These are phyloP conservation scores for Pygoscelis antarcticus DNA, from an alignment of 2,113 vertebrate genomes.

Conservation along the genomic window DNA sequence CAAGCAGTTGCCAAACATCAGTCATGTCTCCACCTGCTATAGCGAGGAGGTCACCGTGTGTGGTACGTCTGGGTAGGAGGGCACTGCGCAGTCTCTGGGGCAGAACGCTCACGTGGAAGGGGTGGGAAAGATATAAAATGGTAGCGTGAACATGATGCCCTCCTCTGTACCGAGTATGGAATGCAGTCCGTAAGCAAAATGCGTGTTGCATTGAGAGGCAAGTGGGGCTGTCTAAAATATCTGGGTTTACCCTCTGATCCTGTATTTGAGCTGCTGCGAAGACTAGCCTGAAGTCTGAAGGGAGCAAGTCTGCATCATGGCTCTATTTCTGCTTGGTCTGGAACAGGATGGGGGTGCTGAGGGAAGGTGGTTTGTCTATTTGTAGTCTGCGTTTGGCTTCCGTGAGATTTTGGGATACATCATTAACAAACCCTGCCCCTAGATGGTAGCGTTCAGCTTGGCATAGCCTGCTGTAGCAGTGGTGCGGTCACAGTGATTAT, in stretches of 20 bases:
- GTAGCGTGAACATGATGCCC: fast-evolving
- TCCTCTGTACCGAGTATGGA: not conserved
- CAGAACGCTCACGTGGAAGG: fast-evolving
- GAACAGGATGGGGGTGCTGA: not conserved
- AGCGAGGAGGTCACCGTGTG: constrained; percentile 91
- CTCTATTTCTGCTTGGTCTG: not conserved
- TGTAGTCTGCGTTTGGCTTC: not conserved
- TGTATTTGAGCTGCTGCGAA: not conserved
- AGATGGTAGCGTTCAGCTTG: not conserved
- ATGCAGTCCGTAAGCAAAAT: not conserved
- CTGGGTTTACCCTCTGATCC: not conserved
- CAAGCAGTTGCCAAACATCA: constrained; percentile 89
- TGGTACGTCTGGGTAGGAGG: constrained; percentile 70
- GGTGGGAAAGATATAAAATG: not conserved
- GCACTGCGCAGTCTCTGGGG: not conserved
- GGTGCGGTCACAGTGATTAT: fast-evolving
- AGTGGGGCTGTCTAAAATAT: not conserved
- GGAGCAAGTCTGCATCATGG: not conserved
- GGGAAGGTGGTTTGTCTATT: not conserved
- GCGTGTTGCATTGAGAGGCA: not conserved
- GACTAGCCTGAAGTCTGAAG: not conserved
- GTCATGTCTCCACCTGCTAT: constrained; percentile 80
- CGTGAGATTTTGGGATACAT: not conserved
- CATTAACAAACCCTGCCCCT: not conserved
- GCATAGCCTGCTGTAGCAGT: not conserved